Conservation (phyloP, 2,113 vertebrate genomes). For the Paracanthobrama guichenoti region DNA sequence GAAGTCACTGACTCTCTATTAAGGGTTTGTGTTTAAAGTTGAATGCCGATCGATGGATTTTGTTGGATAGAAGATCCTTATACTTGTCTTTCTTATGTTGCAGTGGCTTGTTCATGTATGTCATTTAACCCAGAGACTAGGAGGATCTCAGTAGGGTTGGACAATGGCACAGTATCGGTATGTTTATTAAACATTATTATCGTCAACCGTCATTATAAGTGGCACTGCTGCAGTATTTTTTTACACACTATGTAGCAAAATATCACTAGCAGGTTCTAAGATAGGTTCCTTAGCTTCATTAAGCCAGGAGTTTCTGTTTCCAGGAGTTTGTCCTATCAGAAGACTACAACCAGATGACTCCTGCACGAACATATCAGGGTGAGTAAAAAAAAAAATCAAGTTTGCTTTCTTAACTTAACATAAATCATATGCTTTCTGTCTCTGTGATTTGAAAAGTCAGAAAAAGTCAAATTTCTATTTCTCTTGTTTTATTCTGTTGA, state of each 20-base stretch:
- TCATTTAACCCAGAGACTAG: conserved; percentile 98
- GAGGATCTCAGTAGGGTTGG: conserved; percentile 93
- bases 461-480: neutral
- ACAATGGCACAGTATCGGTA: conserved; percentile 93
- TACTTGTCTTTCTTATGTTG: conserved; percentile 59
- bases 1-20: neutral
- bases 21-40: neutral
- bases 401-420: neutral
- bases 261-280: neutral
- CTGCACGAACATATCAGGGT: conserved; percentile 90
- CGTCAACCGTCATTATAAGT: neutral
- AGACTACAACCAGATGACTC: conserved; percentile 97
- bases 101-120: conserved; percentile 96
- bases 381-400: conserved; percentile 62
- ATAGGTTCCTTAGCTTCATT: neutral
- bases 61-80: neutral
- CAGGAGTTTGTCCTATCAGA: conserved; percentile 96
- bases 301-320: conserved; percentile 13
- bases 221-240: neutral
- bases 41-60: neutral
- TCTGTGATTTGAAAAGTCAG: neutral
- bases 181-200: conserved; percentile 67
- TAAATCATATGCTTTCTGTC: neutral
- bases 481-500: neutral
- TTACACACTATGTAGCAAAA: neutral